Evolutionary conservation across 2,888 invertebrate species (phyloP).

Genomic region (Cataglyphis livida): DNA sequence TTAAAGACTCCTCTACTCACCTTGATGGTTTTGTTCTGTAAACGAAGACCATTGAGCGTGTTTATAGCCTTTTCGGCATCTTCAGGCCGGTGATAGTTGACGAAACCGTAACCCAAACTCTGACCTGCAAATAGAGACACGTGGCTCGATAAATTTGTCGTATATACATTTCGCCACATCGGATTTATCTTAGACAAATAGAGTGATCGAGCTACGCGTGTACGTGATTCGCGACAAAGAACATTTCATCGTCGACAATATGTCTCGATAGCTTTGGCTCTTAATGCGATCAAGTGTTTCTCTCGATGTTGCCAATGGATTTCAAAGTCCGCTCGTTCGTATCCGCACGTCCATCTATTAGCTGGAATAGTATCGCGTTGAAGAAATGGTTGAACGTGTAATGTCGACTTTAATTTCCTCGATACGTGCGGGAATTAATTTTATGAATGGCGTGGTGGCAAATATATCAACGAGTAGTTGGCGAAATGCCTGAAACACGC

Average conservation of each 20-base stretch:
- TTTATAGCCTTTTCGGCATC: slow-evolving; percentile 99
- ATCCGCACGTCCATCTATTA: not conserved
- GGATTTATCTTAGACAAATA: slow-evolving; percentile 3
- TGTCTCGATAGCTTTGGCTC: not conserved
- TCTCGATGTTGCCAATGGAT: not conserved
- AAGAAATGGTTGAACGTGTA: not conserved
- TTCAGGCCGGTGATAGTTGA: slow-evolving; percentile 98
- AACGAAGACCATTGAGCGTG: slow-evolving; percentile 98
- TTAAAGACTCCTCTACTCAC: slow-evolving; percentile 86
- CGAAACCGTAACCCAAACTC: slow-evolving; percentile 99
- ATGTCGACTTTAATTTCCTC: slow-evolving; percentile 4
- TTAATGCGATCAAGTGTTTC: not conserved
- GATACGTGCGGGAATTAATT: slow-evolving; percentile 27
- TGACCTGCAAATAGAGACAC: slow-evolving; percentile 89
- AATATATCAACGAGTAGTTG: slow-evolving; percentile 44
- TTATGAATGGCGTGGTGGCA: slow-evolving; percentile 50
- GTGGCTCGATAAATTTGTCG: not conserved
- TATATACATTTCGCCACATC: not conserved
- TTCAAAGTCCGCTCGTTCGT: not conserved
- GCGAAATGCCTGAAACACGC: slow-evolving; percentile 39
- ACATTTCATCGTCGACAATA: not conserved
- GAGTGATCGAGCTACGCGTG: not conserved
- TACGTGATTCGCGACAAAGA: not conserved
- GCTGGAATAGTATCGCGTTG: not conserved
- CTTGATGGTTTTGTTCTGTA: slow-evolving; percentile 99